Evolutionary conservation across 2,888 invertebrate genomes (phyloP), one percentile per base, ranked within the genome.

Genomic region (Lepidocyrtoides sp.): DNA sequence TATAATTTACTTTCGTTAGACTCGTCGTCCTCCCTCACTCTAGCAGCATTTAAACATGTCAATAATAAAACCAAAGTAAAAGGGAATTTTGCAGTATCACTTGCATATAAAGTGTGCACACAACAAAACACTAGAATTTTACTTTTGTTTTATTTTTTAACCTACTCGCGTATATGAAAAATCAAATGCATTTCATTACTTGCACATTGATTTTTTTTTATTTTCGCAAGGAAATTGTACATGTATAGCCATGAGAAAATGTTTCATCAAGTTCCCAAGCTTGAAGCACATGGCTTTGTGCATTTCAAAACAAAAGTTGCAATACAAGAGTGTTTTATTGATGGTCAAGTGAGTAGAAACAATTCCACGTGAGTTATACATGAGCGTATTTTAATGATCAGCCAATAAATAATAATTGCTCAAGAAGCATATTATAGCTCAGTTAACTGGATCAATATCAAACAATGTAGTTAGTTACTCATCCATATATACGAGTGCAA

Each of bases 341-440:
- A 51, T 85, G 75, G 85, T 75, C 72, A 85, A 66, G 63, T 63
- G 17, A 17, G 48, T 48, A 48, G 29, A 10, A 7, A 57, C 60
- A 41, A 66, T 88, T 81, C 88, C 88, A 81, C 69, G 88, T 88
- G 88, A 88, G 81, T 88, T 88, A 88, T 41, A 69, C 26, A 32
- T n/a, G 8, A 14, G 0, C 29, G 2, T 69, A 1, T n/a, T n/a
- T n/a, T n/a, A n/a, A n/a, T n/a, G 20, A 20, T 69, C 1, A 77
- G 3, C 7, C 41, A n/a, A 48, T 17, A 72, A 72, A 36, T 66
- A 72, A 17, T 63, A 20, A 41, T 72, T 41, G 26, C 75, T 77
- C 1, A 57, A 20, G 60, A 63, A 26, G 36, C 36, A 36, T 66
- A 66, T 29, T 36, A 36, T 36, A 36, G 36, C 7, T 36, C 36